A percentile compares a stretch with the other conserved stretches of the same genome.
Evolutionary conservation across 64 coral and sea anemone genomes (phyloP).

Genomic region (Porites australiensis): DNA sequence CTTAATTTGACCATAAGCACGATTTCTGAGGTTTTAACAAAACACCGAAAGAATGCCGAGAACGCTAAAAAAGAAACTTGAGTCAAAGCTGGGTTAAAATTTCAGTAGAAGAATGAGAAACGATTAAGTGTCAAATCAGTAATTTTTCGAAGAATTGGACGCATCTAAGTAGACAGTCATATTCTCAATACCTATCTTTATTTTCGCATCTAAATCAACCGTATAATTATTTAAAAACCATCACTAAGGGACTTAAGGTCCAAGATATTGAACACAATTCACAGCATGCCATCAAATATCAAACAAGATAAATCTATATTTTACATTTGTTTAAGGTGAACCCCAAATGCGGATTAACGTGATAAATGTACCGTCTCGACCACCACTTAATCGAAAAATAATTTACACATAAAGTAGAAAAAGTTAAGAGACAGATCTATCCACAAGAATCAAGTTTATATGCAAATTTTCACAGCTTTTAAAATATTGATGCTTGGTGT

Average conservation of each 20-base stretch:
- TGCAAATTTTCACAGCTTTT: conserved; percentile 24
- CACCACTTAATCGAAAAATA: neutral
- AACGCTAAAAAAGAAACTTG: too few relatives aligned
- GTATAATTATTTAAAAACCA: neutral
- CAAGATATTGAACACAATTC: neutral
- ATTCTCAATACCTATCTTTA: too few relatives aligned
- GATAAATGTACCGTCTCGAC: neutral
- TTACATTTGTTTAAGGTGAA: neutral
- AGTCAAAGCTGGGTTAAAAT: too few relatives aligned
- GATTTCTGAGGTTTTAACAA: too few relatives aligned
- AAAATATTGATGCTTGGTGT: neutral
- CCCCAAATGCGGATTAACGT: neutral
- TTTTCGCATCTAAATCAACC: neutral
- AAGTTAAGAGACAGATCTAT: neutral
- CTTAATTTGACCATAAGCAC: too few relatives aligned
- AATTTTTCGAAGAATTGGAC: too few relatives aligned
- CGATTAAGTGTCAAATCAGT: too few relatives aligned
- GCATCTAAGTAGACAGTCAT: too few relatives aligned
- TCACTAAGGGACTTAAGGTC: too few relatives aligned
- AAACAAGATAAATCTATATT: neutral
- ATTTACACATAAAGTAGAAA: neutral
- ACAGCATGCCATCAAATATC: neutral
- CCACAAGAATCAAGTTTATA: neutral
- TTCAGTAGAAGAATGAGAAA: too few relatives aligned
- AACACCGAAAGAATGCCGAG: too few relatives aligned